Conservation (phyloP, 1,140 invertebrate species). For the Diuraphis noxia region DNA sequence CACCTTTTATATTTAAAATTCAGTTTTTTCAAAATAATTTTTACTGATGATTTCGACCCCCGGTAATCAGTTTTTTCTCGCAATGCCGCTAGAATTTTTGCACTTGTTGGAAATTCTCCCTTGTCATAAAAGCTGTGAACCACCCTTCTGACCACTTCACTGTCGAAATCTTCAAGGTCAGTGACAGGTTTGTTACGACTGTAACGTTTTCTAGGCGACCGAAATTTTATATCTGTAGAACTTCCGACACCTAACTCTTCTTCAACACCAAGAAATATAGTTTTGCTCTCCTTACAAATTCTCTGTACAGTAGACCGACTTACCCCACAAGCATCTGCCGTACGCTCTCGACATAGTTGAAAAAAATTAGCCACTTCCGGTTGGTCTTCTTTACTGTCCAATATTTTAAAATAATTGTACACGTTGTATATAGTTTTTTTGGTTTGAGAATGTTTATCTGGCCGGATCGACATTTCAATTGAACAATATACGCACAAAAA, state of each 20-base stretch:
- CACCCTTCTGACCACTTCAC: neutral
- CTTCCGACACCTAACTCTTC: neutral
- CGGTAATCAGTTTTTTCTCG: neutral
- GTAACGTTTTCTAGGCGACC: neutral
- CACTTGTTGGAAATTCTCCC: neutral
- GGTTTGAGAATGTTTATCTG: no score
- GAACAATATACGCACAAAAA: no score
- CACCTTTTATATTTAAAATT: no score
- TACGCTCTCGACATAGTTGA: neutral
- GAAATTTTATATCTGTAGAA: neutral
- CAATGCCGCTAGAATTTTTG: neutral
- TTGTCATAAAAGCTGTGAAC: constrained; percentile 20
- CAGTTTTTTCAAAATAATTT: no score
- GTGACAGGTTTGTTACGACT: constrained; percentile 4
- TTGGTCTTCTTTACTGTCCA: no score
- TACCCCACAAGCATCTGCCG: neutral
- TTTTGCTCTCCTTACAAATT: constrained; percentile 8
- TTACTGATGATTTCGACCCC: no score
- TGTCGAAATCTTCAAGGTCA: no score
- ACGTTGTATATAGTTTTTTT: no score
- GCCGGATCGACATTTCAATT: no score
- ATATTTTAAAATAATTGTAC: no score
- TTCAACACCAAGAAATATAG: neutral
- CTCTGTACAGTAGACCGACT: neutral
- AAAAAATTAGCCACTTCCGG: no score